Evolutionary conservation across 1,140 invertebrate species (phyloP), one percentile per base, ranked within the genome.

Genomic region (Pantala flavescens): DNA sequence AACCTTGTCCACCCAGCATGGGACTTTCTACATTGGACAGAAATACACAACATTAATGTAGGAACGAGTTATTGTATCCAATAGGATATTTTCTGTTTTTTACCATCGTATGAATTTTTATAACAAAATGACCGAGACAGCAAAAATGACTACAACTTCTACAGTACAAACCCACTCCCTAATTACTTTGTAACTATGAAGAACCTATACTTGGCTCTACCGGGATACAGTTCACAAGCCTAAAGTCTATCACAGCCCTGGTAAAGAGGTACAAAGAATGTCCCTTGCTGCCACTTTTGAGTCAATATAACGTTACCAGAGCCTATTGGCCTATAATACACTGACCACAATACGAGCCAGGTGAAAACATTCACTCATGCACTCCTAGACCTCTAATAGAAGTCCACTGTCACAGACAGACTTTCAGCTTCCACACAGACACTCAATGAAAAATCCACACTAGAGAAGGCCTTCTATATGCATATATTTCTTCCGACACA

Each of bases 1-100:
- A 36, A 36, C 28, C 28, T 5, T 36, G 9, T 36, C 28, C 28
- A 36, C 28, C 28, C 28, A 36, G 28, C 49, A 63, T 63, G 49
- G 24, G 19, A 28, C 71, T 28, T 42, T 72, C 71, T 24, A 23
- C 24, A 42, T 42, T 12, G 71, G 71, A 72, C 71, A 72, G 71
- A 72, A n/a, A 72, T 72, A 72, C 71, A 72, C 71, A 72, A 72
- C 71, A 72, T 72, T 72, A 72, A 72, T 72, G 24, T 72, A 72
- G 71, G 71, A 72, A 72, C 71, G 24, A 72, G 71, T 72, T 24
- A 72, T 36, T 36, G n/a, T 72, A 72, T 72, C 71, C 71, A 72
- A 72, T 72, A 42, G 71, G 42, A 36, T 16, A 36, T 42, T 72
- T 28, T 42, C 71, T 24, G 21, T 42, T 72, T 72, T 24, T 28